Base-by-base conservation (phyloP, 2,888 invertebrate species). In the Sesamia inferens region DNA sequence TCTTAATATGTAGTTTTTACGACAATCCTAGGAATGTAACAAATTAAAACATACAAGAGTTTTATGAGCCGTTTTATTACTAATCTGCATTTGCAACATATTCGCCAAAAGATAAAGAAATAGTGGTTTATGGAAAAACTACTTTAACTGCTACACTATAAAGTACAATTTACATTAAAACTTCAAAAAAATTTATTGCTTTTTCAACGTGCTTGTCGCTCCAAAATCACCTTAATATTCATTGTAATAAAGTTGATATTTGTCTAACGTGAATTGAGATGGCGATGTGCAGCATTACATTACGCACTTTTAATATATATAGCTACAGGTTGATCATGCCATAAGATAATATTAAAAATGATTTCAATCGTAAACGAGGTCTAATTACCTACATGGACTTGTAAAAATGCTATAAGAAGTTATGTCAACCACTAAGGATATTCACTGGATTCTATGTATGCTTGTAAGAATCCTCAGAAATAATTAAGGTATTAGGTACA, bases 61-160 rank as follows among this genome's bases (percentile, higher is more conserved):
- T 55, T 77, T 64, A 55, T 55, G 42, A 44, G 13, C 59, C 16
- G 11, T 78, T 78, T 78, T 77, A 78, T 65, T 65, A 55, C 44
- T 64, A 39, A 39, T 39, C 39, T 39, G 7, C 39, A 39, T 6
- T 39, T 39, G 39, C 39, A 7, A 39, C 39, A 39, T 39, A 39
- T 39, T 39, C 39, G 39, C 39, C 5, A 39, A 39, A 39, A 39
- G 0, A 39, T 7, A 39, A 39, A 39, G 5, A 4, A 39, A 39
- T 7, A 39, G 31, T 31, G 3, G 31, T 31, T 2, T 31, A 39
- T 39, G 39, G 39, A 39, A 39, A 39, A 39, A 39, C 5, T 6
- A 39, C 39, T 39, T 39, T 39, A 39, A 6, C 39, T 4, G 0
- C 6, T 39, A 6, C 39, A 39, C 39, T 0, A 7, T 39, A 39